Base-by-base conservation (phyloP, 2,113 vertebrate genomes). In the Campylomormyrus tamandua region DNA sequence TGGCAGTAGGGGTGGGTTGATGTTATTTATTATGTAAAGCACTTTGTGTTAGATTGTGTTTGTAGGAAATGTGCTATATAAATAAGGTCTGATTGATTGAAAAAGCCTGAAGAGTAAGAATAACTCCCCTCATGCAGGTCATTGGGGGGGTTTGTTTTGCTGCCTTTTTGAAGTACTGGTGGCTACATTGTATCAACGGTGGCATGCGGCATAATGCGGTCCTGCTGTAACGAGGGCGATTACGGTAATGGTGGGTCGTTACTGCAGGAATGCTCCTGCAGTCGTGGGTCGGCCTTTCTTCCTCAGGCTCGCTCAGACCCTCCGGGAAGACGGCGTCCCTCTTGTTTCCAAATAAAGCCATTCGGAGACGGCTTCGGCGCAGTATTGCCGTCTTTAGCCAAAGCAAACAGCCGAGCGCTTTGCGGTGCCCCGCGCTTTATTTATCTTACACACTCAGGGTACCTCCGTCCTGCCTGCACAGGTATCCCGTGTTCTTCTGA, bases 371-470 rank as follows among this genome's bases (percentile, higher is more conserved):
- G 80, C 88, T 89, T 53, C 0, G 6, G 24, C 90, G 27, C 45
- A 62, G 85, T 92, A 87, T 56, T 50, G 3, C 89, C 89, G 90
- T 35, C 66, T 91, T 50, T 80, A 87, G 91, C 93, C 93, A 94
- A 95, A 85, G 13, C 86, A 94, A 94, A 94, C 93, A 92, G 27
- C 5, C 74, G 58, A 45, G 77, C 87, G 91, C 46, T 90, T n/a
- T 0, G 90, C 87, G 89, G 91, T 49, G 87, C 77, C 35, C 11
- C 70, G n/a, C 70, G 87, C 88, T 1, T 0, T 94, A 42, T 93
- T 94, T 91, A 92, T 92, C 48, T 90, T 90, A 8, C 50, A 83
- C 89, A n/a, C 62, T 58, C 85, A 49, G 53, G 13, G 52, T 83
- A 70, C 62, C 86, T 88, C 11, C 88, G 74, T 83, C 46, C 90